These are phyloP conservation scores for Achatina immaculata DNA, from an alignment of 1,140 invertebrate genomes.

Conservation along the genomic window DNA sequence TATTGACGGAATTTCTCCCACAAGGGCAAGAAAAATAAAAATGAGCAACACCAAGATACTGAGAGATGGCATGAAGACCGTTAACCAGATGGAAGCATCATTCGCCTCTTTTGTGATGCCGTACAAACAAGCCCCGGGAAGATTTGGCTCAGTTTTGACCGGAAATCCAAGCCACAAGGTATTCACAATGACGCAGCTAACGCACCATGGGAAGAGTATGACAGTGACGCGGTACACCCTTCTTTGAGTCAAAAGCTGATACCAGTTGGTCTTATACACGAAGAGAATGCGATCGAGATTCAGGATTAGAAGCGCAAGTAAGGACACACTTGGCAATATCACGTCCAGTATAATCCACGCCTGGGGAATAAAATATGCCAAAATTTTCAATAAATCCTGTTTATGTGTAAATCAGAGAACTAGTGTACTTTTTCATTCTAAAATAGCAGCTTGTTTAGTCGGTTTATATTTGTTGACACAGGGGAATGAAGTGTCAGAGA, in stretches of 20 bases:
- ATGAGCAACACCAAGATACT: constrained; percentile 40
- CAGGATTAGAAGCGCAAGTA: constrained; percentile 39
- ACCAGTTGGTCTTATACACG: constrained; percentile 26
- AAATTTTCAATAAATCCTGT: too few species aligned
- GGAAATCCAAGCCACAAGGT: constrained; percentile 44
- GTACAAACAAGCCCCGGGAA: constrained; percentile 43
- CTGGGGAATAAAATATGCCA: constrained; percentile 19
- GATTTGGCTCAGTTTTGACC: constrained; percentile 6
- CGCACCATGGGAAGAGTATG: constrained; percentile 39
- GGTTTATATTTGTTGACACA: too few species aligned
- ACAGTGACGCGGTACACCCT: neutral
- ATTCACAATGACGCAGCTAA: constrained; percentile 31
- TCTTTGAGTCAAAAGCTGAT: constrained; percentile 26
- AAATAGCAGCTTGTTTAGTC: too few species aligned
- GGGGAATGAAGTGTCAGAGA: too few species aligned
- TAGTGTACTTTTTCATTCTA: too few species aligned
- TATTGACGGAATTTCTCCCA: constrained; percentile 39
- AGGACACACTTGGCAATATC: constrained; percentile 41
- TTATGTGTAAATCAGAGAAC: too few species aligned
- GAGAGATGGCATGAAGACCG: constrained; percentile 42
- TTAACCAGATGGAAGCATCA: constrained; percentile 35
- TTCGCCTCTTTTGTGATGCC: constrained; percentile 41
- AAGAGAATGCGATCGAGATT: constrained; percentile 44
- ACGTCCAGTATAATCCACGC: constrained; percentile 47
- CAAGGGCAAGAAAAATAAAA: constrained; percentile 42